phyloP scores from a whole-genome alignment of 2,113 vertebrate species.

The Cavia aperea region DNA sequence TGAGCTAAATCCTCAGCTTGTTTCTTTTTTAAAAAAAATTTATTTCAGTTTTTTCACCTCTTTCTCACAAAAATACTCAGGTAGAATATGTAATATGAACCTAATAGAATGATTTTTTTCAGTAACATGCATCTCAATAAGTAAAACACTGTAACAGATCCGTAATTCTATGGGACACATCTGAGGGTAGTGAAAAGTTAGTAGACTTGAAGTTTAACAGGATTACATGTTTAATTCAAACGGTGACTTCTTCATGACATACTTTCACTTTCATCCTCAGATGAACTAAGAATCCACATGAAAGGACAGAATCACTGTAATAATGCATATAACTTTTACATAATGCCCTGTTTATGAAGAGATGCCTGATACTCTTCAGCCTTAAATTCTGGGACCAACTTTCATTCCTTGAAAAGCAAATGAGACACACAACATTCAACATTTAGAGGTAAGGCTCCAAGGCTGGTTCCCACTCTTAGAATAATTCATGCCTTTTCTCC shows the following conservation, averaged over 20 bases:
- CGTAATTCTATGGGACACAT: neutral
- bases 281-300: neutral
- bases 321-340: neutral
- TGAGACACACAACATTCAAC: neutral
- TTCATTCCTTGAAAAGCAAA: neutral
- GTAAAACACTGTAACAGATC: neutral
- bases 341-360: neutral
- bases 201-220: neutral
- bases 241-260: neutral
- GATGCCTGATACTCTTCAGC: neutral
- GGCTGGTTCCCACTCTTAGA: neutral
- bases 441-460: neutral
- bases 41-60: neutral
- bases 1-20: neutral
- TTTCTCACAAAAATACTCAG: neutral
- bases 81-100: neutral
- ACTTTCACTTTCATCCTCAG: slow-evolving; percentile 19
- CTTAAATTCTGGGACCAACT: neutral
- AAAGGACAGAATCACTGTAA: neutral
- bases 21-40: neutral
- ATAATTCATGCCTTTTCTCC: neutral
- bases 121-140: neutral
- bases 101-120: neutral
- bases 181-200: neutral
- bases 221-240: neutral